Conservation (phyloP, 2,797 vertebrate species). For the Parauchenoglanis ngamensis region DNA sequence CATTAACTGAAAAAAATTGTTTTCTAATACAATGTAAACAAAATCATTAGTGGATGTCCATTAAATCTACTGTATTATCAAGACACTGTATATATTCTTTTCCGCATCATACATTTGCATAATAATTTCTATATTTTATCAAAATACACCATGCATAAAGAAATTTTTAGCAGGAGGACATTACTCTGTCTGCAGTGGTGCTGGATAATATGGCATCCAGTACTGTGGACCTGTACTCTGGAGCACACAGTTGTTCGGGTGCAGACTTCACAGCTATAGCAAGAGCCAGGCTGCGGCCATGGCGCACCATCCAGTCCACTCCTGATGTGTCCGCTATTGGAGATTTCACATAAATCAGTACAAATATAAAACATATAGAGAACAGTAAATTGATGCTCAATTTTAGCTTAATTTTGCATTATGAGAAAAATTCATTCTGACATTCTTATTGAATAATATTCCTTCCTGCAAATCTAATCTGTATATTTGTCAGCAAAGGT, state of each 20-base stretch:
- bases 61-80: not conserved
- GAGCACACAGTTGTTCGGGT: conserved; percentile 82
- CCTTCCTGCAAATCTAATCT: not conserved
- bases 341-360: not conserved
- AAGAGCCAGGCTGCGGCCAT: conserved; percentile 91
- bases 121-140: not conserved
- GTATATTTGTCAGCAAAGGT: not conserved
- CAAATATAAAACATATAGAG: conserved; percentile 20
- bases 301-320: conserved; percentile 98
- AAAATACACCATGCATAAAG: not conserved
- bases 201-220: conserved; percentile 86
- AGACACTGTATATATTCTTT: not conserved
- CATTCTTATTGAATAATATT: not conserved
- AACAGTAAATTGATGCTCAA: not conserved
- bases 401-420: not conserved
- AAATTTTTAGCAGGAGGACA: not conserved
- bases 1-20: too few relatives aligned
- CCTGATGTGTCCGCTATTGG: conserved; percentile 87
- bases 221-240: conserved; percentile 80
- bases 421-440: not conserved
- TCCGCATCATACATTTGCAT: not conserved
- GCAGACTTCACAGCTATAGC: conserved; percentile 86
- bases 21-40: not conserved
- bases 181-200: conserved; percentile 89
- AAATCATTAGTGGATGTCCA: not conserved